Evolutionary conservation across 2,797 vertebrate genomes (phyloP), one percentile per base, ranked within the genome.

Genomic region (Silurus lanzhouensis): DNA sequence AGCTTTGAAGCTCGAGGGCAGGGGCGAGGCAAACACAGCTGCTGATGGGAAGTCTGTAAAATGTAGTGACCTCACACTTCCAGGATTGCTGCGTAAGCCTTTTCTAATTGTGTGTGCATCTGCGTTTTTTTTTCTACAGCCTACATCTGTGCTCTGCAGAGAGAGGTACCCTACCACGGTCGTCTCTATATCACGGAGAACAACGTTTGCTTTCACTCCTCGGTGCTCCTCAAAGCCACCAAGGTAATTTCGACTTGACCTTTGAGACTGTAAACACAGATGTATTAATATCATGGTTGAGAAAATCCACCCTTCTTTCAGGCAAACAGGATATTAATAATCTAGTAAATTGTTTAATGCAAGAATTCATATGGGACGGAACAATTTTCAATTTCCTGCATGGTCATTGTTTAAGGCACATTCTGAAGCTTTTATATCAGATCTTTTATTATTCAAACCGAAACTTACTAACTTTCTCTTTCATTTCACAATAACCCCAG

Each of bases 101-200:
- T 83, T 81, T 81, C 19, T 77, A 83, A 87, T 7, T 20, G 15
- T 77, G 20, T 88, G 15, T 38, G 6, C 44, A 9, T 60, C 19
- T 84, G 0, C 68, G 13, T 55, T 85, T 67, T 52, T 77, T 25
- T 85, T 6, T 12, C 83, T 66, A 75, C 87, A 96, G 96, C 96
- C 38, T 97, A 96, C 92, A 91, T 97, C 52, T 97, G 97, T 19
- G 95, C 97, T 75, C 95, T 97, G 91, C 96, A 97, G 90, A 95
- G 93, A 86, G 97, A 97, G 85, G 94, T 97, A 82, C 95, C 96
- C 82, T 97, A 96, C 89, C 96, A 96, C 0, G 96, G 97, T 78
- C 94, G 95, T 61, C 94, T 97, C 25, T 98, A 96, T 68, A 67
- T 97, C 89, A 96, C 95, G 0, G 93, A 94, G 31, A 90, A 68